phyloP scores from a whole-genome alignment of 1,140 invertebrate species.

The Laupala kohalensis region DNA sequence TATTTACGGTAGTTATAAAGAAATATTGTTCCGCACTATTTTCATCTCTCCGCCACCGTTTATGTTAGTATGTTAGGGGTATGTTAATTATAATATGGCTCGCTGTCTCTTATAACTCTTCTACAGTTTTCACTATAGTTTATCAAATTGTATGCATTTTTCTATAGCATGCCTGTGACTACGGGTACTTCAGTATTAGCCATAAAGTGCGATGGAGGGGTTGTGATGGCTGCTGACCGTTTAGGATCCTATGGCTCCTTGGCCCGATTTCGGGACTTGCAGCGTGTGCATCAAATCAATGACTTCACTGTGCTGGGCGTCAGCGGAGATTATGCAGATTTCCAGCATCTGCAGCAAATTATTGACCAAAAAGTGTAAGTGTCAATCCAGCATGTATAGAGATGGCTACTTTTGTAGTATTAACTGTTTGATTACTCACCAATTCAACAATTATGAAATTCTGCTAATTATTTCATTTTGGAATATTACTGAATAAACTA shows the following conservation, averaged over 20 bases:
- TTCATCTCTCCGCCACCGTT: too few species aligned
- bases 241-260: conserved; percentile 86
- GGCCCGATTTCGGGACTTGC: conserved; percentile 70
- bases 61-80: too few species aligned
- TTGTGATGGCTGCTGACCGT: conserved; percentile 82
- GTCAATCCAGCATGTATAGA: neutral
- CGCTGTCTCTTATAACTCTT: neutral
- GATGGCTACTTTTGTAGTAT: neutral
- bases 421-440: neutral
- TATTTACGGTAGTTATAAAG: neutral
- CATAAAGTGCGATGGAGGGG: conserved; percentile 73
- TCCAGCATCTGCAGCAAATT: conserved; percentile 72
- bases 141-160: neutral
- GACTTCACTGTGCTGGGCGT: conserved; percentile 76
- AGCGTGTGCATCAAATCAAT: conserved; percentile 78
- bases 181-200: conserved; percentile 86
- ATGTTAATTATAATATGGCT: too few species aligned
- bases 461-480: neutral
- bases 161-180: conserved; percentile 53
- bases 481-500: neutral
- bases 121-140: neutral
- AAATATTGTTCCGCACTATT: neutral
- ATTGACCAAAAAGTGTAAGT: conserved; percentile 87
- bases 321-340: conserved; percentile 91
- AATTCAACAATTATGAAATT: neutral